Evolutionary conservation across 2,888 invertebrate species (phyloP).

Genomic region (Bombylius discolor): DNA sequence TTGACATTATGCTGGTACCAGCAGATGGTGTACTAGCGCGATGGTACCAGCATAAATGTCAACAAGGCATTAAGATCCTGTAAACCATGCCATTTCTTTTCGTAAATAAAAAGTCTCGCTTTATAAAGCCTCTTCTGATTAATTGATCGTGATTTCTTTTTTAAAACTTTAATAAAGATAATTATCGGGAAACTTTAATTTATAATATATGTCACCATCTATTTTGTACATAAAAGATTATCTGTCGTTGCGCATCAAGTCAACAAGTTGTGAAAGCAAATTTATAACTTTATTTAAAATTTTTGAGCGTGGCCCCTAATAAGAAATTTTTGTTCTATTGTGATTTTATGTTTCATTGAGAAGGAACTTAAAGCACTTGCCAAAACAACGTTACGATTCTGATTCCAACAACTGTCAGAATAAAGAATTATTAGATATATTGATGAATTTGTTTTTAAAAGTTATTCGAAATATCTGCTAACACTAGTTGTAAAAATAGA

Average conservation of each 20-base stretch:
- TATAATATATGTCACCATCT: too few species aligned
- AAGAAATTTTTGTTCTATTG: background rate
- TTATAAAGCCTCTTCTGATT: too few species aligned
- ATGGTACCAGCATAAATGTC: too few species aligned
- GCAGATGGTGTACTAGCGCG: too few species aligned
- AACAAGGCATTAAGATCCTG: too few species aligned
- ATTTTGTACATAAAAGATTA: background rate
- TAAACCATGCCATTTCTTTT: too few species aligned
- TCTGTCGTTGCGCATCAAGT: background rate
- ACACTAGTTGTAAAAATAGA: conserved; percentile 1
- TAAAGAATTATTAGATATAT: background rate
- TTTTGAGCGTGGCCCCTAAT: background rate
- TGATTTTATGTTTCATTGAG: background rate
- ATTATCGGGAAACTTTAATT: too few species aligned
- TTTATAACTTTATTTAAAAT: background rate
- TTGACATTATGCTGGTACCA: too few species aligned
- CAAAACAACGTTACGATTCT: background rate
- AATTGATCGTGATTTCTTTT: too few species aligned
- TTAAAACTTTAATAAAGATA: too few species aligned
- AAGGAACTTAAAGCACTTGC: background rate
- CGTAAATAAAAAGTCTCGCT: too few species aligned
- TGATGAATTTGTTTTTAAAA: background rate
- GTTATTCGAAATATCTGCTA: background rate
- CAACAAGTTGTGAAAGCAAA: background rate
- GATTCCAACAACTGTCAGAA: conserved; percentile 1